phyloP scores from a whole-genome alignment of 2,113 vertebrate species.

The Herpetotheres cachinnans region DNA sequence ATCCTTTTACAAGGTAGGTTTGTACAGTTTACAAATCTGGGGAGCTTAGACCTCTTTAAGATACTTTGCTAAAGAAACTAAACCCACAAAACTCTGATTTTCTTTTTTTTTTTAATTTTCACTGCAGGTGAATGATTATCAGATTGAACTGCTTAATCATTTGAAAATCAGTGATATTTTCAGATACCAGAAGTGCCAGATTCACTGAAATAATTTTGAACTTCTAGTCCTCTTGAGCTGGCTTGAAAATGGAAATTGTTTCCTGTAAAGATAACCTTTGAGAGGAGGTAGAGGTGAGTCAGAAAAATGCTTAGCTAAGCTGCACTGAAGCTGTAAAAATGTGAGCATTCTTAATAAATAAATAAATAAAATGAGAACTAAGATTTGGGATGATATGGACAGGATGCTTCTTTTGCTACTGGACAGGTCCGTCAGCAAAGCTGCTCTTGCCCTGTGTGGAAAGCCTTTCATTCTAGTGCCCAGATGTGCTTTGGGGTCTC shows the following conservation, averaged over 20 bases:
- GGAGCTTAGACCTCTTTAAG: neutral
- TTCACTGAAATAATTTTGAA: neutral
- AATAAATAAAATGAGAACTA: neutral
- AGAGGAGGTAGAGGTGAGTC: neutral
- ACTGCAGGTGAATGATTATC: neutral
- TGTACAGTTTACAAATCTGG: neutral
- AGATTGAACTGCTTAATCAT: neutral
- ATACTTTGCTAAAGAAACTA: neutral
- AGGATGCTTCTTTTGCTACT: neutral
- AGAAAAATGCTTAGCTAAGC: neutral
- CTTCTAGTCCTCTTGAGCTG: neutral
- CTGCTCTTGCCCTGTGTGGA: rapidly evolving
- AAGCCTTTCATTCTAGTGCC: neutral
- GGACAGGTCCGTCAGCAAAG: neutral
- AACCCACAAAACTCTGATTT: neutral
- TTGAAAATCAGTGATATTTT: neutral
- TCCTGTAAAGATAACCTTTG: neutral
- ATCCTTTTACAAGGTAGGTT: neutral
- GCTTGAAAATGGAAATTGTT: neutral
- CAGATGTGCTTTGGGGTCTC: neutral
- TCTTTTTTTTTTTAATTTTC: neutral
- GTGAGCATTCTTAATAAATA: neutral
- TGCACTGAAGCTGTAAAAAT: neutral
- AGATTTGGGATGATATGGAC: neutral
- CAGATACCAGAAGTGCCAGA: neutral